Evolutionary conservation across 2,888 invertebrate species (phyloP).

Genomic region (Noctua comes): DNA sequence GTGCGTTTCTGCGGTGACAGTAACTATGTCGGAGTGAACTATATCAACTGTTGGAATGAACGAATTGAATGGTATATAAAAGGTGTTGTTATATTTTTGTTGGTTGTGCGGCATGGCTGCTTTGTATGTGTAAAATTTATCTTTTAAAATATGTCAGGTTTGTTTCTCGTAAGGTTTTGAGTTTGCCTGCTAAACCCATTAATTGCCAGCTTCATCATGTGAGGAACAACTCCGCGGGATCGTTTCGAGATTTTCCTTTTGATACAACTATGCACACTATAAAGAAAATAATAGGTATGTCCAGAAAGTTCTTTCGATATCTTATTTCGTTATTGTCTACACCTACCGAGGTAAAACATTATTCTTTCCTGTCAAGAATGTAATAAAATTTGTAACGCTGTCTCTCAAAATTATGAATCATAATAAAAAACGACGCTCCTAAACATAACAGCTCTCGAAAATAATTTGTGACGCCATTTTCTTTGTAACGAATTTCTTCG

Average conservation of each 20-base stretch:
- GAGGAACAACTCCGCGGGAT: background rate
- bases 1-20: conserved; percentile 36
- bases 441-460: conserved; percentile 36
- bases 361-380: conserved; percentile 4
- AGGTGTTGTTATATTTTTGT: conserved; percentile 1
- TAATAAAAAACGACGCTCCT: conserved; percentile 38
- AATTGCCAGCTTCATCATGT: too few relatives aligned
- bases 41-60: conserved; percentile 22
- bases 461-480: conserved; percentile 45
- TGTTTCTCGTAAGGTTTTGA: too few relatives aligned
- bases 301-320: background rate
- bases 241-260: background rate
- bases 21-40: conserved; percentile 21
- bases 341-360: conserved; percentile 11
- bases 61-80: conserved; percentile 8
- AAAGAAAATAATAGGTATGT: background rate
- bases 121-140: background rate
- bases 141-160: background rate
- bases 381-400: conserved; percentile 40
- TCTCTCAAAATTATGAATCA: conserved; percentile 37
- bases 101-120: background rate
- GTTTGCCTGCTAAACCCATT: background rate
- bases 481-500: conserved; percentile 19
- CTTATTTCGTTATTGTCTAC: background rate
- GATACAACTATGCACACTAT: background rate